phyloP scores from a whole-genome alignment of 2,888 invertebrate species.

The Silvanus unidentatus region DNA sequence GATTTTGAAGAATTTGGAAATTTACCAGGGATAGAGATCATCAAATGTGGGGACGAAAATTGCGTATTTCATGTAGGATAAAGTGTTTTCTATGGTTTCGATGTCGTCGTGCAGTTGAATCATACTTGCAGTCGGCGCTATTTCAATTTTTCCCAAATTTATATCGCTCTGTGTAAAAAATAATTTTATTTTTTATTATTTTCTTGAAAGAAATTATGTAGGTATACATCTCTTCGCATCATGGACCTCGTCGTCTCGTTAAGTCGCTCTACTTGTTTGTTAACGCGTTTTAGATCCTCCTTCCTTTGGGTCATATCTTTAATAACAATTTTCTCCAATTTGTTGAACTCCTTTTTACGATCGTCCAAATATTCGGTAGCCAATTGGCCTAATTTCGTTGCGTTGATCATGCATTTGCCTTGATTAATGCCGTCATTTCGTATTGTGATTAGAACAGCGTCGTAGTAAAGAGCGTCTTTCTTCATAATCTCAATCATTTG shows the following conservation, averaged over 20 bases:
- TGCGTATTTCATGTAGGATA: constrained; percentile 41
- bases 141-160: constrained; percentile 30
- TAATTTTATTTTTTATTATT: too few species aligned
- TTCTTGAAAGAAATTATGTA: not conserved
- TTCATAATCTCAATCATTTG: constrained; percentile 58
- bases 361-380: constrained; percentile 63
- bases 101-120: constrained; percentile 38
- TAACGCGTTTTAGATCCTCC: constrained; percentile 51
- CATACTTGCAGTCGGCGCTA: constrained; percentile 31
- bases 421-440: constrained; percentile 56
- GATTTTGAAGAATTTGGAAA: too few species aligned
- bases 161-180: constrained; percentile 30
- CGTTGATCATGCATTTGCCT: constrained; percentile 57
- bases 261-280: constrained; percentile 42
- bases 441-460: constrained; percentile 55
- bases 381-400: constrained; percentile 61
- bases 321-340: constrained; percentile 55
- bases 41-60: constrained; percentile 45
- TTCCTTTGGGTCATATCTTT: constrained; percentile 58
- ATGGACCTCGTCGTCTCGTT: constrained; percentile 46
- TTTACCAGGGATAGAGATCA: constrained; percentile 47
- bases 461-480: constrained; percentile 53
- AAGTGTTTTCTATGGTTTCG: constrained; percentile 39
- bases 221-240: constrained; percentile 44
- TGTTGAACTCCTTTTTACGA: constrained; percentile 55